Percentiles rank a stretch among this genome's conserved stretches.
Conservation (phyloP, 1,140 invertebrate genomes). For the Aphidius ervi region DNA sequence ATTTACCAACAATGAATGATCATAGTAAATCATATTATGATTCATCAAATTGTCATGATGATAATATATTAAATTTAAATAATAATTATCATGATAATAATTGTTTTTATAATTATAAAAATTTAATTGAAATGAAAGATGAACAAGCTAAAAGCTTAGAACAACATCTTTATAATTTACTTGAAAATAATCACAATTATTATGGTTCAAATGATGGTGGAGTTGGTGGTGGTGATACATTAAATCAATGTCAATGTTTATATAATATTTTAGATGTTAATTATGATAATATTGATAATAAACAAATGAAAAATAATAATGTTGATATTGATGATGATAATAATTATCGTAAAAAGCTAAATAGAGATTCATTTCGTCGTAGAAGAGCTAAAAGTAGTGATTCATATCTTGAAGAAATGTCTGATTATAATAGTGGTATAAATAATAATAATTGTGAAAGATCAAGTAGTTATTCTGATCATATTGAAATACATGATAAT, state of each 20-base stretch:
- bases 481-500: not conserved
- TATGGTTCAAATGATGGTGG: conserved; percentile 44
- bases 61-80: not conserved
- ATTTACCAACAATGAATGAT: conserved; percentile 44
- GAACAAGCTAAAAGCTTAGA: conserved; percentile 23
- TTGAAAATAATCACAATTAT: conserved; percentile 44
- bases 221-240: conserved; percentile 44
- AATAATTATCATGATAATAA: conserved; percentile 3
- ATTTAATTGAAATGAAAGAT: conserved; percentile 24
- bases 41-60: conserved; percentile 28
- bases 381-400: conserved; percentile 41
- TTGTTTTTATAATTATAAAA: not conserved
- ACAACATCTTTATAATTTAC: conserved; percentile 31
- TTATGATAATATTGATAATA: conserved; percentile 8
- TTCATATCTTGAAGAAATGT: conserved; percentile 36
- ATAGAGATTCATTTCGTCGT: conserved; percentile 10
- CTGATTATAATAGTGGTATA: conserved; percentile 22
- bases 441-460: conserved; percentile 2
- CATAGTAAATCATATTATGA: conserved; percentile 50
- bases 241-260: conserved; percentile 22
- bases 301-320: conserved; percentile 10
- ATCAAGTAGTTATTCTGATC: conserved; percentile 5
- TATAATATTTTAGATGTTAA: conserved; percentile 5
- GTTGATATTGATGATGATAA: not conserved
- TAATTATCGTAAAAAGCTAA: not conserved